A percentile compares a stretch with the other conserved stretches of the same genome.
phyloP scores from a whole-genome alignment of 64 coral and sea anemone species.

The Montipora foliosa region DNA sequence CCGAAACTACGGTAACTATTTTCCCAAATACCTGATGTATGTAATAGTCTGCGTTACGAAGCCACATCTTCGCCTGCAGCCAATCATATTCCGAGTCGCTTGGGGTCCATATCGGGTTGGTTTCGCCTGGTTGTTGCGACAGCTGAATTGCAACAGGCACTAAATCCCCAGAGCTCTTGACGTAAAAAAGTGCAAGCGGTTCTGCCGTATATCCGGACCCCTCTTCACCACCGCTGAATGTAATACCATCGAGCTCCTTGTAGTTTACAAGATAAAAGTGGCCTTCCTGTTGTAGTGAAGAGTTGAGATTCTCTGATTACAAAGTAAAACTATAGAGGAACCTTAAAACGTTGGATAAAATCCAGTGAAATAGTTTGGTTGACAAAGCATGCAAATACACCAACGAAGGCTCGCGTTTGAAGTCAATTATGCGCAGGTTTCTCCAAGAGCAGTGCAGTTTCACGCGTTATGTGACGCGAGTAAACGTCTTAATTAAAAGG shows the following conservation, averaged over 20 bases:
- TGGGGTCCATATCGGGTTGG: conserved; percentile 95
- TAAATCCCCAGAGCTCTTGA: conserved; percentile 66
- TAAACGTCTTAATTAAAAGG: too few relatives aligned
- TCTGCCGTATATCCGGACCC: conserved; percentile 54
- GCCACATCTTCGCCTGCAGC: conserved; percentile 89
- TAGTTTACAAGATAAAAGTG: conserved; percentile 82
- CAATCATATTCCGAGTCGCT: conserved; percentile 76
- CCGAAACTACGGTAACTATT: too few relatives aligned
- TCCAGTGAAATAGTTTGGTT: too few relatives aligned
- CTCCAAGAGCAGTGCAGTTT: too few relatives aligned
- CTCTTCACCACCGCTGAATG: conserved; percentile 18
- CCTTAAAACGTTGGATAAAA: too few relatives aligned
- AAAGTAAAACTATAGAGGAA: too few relatives aligned
- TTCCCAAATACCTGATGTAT: conserved; percentile 64
- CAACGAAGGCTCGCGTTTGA: too few relatives aligned
- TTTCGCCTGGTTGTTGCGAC: conserved; percentile 56
- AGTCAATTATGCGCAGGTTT: too few relatives aligned
- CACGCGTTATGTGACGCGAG: too few relatives aligned
- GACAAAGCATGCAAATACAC: too few relatives aligned
- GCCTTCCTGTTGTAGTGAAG: conserved; percentile 44
- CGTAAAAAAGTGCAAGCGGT: conserved; percentile 76
- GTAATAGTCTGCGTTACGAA: conserved; percentile 76
- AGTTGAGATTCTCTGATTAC: neutral
- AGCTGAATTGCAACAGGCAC: conserved; percentile 91
- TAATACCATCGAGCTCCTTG: conserved; percentile 59